Conservation (phyloP, 2,113 vertebrate species). For the Mola mola region DNA sequence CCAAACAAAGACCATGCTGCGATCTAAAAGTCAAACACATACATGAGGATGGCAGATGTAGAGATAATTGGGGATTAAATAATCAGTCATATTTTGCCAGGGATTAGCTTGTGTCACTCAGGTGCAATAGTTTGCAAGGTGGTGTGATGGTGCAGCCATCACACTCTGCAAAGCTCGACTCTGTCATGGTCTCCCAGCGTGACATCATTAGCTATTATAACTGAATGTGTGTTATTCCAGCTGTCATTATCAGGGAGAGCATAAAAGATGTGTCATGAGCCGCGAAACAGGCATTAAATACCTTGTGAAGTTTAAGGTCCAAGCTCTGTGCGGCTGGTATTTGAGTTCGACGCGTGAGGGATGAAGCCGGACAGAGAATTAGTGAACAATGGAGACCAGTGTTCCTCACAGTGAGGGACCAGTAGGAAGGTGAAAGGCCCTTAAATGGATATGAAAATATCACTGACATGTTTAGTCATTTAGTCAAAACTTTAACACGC, state of each 20-base stretch:
- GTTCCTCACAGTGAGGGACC: constrained; percentile 10
- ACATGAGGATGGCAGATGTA: too few species aligned
- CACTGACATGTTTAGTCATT: background rate
- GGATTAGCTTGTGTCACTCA: background rate
- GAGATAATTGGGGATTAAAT: too few species aligned
- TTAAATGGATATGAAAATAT: background rate
- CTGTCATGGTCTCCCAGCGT: background rate
- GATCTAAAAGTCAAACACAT: too few species aligned
- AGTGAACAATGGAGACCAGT: constrained; percentile 49
- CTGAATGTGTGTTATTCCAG: background rate
- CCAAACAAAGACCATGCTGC: constrained; percentile 3
- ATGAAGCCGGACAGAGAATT: constrained; percentile 20
- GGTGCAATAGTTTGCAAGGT: too few species aligned
- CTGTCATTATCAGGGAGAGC: background rate
- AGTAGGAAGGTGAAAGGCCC: constrained; percentile 6
- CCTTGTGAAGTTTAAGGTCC: constrained; percentile 20
- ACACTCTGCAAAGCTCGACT: constrained; percentile 15
- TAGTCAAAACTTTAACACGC: too few species aligned
- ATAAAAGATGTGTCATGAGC: background rate
- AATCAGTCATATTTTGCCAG: too few species aligned
- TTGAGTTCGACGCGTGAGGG: constrained; percentile 46
- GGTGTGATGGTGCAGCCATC: too few species aligned
- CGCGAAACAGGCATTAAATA: background rate
- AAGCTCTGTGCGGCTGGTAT: constrained; percentile 23
- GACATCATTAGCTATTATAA: constrained; percentile 42